Evolutionary conservation across 2,797 vertebrate genomes (phyloP), one percentile per base, ranked within the genome.

Genomic region (Pipistrellus pygmaeus): DNA sequence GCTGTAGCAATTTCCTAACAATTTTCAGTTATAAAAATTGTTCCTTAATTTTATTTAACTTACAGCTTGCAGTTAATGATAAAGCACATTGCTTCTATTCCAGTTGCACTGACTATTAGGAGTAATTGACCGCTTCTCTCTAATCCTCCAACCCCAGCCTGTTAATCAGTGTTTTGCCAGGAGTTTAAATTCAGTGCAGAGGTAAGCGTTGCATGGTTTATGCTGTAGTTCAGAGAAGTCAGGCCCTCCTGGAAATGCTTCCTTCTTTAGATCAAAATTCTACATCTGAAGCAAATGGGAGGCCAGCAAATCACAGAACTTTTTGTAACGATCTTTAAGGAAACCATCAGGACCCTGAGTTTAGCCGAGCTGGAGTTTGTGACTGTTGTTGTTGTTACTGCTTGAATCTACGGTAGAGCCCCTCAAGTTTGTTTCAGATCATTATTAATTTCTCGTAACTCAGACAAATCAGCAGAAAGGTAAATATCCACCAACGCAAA

Each of bases 201-300:
- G 32, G 84, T 53, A 68, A 85, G 17, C 71, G 71, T 90, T 90
- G 23, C 23, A 21, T 30, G 62, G 41, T 88, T 27, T 35, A 90
- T 83, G 41, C 35, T 91, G 44, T 25, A 88, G 84, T 88, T 87
- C 32, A 83, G 57, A 11, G 27, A 94, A 94, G 32, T 77, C 60
- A 90, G 80, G 66, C 53, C 69, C 44, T 96, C 77, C 88, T 95
- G 72, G 66, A 88, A 94, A 78, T 91, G 60, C 27, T 90, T 68
- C 77, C 55, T 88, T 93, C 91, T 96, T 89, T 71, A 95, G 57
- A 93, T 93, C 38, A 91, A 94, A 97, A 95, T 85, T 95, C 68
- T 90, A 69, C 75, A 48, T 94, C 73, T 95, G 92, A 89, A 94
- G 62, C 73, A 94, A 96, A 91, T 83, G 72, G 92, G 87, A 93